These are phyloP conservation scores for Saguinus oedipus DNA, from an alignment of 2,797 vertebrate species.

Conservation along the genomic window DNA sequence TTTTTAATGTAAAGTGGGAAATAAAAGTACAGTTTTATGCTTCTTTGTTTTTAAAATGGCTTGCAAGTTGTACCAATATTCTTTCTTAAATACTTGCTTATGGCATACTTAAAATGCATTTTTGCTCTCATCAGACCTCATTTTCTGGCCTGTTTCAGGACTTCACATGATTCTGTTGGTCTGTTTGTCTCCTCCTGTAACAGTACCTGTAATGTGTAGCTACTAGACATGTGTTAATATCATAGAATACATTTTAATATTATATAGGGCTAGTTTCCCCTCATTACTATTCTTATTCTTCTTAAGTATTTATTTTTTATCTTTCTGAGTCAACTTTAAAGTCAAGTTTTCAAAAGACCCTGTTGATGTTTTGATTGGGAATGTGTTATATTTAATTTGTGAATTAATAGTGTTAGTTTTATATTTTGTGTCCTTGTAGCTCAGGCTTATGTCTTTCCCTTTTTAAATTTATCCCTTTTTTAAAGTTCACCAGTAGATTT, in stretches of 20 bases:
- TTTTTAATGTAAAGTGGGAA: neutral
- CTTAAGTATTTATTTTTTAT: neutral
- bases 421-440: neutral
- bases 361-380: neutral
- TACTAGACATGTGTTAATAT: no score
- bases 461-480: neutral
- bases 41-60: neutral
- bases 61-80: neutral
- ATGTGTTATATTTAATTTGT: neutral
- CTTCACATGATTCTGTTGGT: neutral
- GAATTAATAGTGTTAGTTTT: neutral
- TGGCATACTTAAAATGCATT: neutral
- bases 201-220: neutral
- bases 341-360: neutral
- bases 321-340: slow-evolving; percentile 15
- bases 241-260: neutral
- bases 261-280: no score
- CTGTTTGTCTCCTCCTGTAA: neutral
- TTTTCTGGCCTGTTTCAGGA: neutral
- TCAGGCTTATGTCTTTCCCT: neutral
- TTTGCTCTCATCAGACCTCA: neutral
- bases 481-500: neutral
- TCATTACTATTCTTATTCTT: neutral
- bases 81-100: neutral
- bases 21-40: neutral